Evolutionary conservation across 2,797 vertebrate species (phyloP), one percentile per base, ranked within the genome.

Genomic region (Pseudochaenichthys georgianus): DNA sequence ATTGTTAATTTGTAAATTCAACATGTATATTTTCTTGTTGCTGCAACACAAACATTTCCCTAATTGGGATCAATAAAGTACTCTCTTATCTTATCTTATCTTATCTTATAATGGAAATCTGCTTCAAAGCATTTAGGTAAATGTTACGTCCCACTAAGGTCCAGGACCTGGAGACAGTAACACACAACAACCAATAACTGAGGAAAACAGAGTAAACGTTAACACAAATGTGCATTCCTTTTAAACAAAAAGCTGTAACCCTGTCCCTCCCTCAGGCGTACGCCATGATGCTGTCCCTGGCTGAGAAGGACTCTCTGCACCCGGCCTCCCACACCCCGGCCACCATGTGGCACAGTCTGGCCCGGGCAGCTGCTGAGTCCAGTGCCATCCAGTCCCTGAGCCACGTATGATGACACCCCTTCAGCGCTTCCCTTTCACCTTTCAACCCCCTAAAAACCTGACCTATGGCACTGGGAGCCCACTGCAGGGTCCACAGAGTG

Each of bases 251-350:
- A 28, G 28, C 28, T 28, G 28, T 28, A 28, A 28, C 28, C 9
- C 52, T 16, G 53, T 13, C 5, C 38, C 42, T 55, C 60, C 74
- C 42, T 5, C 77, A 99, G 98, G 98, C 98, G 0, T 99, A 99
- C 3, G 97, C 98, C 83, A 99, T 99, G 98, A 99, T 99, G 98
- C 93, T 99, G 81, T 99, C 98, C 60, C 93, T 99, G 89, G 97
- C 98, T 1, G 98, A 99, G 88, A 99, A 99, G 93, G 98, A 99
- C 88, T 92, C 97, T 79, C 96, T 99, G 73, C 97, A 97, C 86
- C 88, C 97, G 0, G 77, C 96, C 75, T 88, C 96, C 89, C 97
- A 98, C 88, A 94, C 78, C 79, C 96, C 97, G n/a, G 93, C 97
- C 91, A 96, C 95, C 43, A 94, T 99, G 95, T 99, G 98, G 98